Base-by-base conservation (phyloP, 2,113 vertebrate species). In the Miniopterus natalensis region DNA sequence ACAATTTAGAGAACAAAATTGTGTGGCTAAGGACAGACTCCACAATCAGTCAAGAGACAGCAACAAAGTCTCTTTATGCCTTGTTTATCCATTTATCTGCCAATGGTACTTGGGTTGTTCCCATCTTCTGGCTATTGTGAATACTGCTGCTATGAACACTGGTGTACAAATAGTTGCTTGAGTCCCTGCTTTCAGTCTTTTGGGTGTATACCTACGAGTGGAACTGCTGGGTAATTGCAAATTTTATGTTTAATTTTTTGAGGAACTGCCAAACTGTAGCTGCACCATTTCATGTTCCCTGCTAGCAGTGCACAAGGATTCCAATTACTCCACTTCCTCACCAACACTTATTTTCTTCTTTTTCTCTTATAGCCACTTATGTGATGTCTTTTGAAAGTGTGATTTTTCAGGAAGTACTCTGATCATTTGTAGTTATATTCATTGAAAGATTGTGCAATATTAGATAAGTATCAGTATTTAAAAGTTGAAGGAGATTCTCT, bases 381-480 rank as follows among this genome's bases (percentile, higher is more conserved):
- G 17, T 80, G 75, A 14, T 84, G 12, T 63, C 75, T n/a, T 78
- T 78, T 88, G 29, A 75, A 90, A 95, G 84, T 73, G 40, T 17
- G 11, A 27, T 70, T 87, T 95, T 88, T 49, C 36, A 59, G 79
- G n/a, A 92, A 70, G 12, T 59, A 70, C 12, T 85, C 9, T 85
- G 49, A 65, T 84, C 4, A 74, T 40, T 23, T 59, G 29, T 74
- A 80, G 45, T 87, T 90, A 92, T 80, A 74, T 47, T 47, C 40
- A 25, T 80, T 74, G 51, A n/a, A 79, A 88, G 25, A 65, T 70
- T 90, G 18, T 66, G n/a, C 15, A 40, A 71, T 80, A 78, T 55
- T 89, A 59, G n/a, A 31, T 53, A 81, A 93, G n/a, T 91, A 17
- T 83, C 27, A 84, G 73, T 91, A 15, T 93, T 93, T 94, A 42